Percentiles rank a stretch among this genome's conserved stretches.
phyloP scores from a whole-genome alignment of 2,113 vertebrate genomes.

The Synodontis membranacea region DNA sequence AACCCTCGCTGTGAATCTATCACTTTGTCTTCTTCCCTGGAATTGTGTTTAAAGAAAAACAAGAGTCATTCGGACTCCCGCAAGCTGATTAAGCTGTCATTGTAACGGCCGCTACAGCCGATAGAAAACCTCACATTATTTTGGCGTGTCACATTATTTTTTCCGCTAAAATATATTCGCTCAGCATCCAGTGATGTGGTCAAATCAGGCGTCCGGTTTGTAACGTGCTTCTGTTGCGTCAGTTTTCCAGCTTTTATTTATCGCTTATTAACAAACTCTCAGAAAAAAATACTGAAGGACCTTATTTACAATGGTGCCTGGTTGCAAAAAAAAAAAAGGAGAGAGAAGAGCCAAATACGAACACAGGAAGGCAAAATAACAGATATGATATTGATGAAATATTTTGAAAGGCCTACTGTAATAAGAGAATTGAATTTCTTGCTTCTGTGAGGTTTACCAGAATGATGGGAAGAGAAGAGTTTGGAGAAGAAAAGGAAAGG shows the following conservation, averaged over 20 bases:
- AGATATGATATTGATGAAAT: background rate
- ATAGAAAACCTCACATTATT: background rate
- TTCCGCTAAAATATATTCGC: background rate
- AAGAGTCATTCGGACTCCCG: background rate
- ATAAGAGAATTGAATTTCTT: background rate
- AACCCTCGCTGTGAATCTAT: background rate
- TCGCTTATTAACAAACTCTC: background rate
- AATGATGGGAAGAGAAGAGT: no score
- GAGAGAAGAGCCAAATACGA: background rate
- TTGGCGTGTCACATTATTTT: background rate
- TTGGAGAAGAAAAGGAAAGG: no score
- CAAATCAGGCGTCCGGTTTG: background rate
- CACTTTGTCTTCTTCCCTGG: background rate
- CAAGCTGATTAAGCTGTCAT: constrained; percentile 2
- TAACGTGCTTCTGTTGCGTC: background rate
- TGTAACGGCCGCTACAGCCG: background rate
- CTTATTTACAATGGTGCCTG: background rate
- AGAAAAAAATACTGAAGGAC: background rate
- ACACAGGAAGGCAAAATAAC: background rate
- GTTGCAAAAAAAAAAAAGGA: no score
- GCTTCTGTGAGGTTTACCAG: background rate
- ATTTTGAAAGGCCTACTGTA: background rate
- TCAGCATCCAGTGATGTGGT: background rate
- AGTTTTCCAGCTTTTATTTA: background rate
- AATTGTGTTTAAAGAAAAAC: background rate